Evolutionary conservation across 2,888 invertebrate genomes (phyloP).

Genomic region (Synanthedon myopaeformis): DNA sequence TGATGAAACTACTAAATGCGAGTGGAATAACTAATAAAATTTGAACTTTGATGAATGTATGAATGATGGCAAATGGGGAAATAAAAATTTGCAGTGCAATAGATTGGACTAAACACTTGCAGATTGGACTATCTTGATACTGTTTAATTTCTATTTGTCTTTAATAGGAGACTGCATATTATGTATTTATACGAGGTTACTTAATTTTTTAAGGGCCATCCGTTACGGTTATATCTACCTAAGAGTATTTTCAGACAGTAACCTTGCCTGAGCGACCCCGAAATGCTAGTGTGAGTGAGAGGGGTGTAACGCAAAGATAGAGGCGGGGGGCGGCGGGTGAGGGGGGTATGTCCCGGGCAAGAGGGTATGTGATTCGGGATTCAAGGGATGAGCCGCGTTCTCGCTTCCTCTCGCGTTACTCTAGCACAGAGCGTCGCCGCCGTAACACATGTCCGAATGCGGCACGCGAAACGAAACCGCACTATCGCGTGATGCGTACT

Average conservation of each 20-base stretch:
- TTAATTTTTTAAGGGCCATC: no score
- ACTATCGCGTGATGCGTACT: constrained; percentile 10
- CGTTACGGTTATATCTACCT: constrained; percentile 11
- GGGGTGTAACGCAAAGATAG: constrained; percentile 54
- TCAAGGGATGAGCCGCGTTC: constrained; percentile 69
- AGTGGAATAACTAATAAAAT: no score
- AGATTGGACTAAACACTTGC: no score
- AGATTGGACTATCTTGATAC: no score
- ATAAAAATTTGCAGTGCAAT: no score
- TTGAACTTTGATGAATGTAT: no score
- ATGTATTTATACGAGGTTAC: no score
- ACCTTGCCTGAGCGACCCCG: constrained; percentile 44
- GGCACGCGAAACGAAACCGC: constrained; percentile 8
- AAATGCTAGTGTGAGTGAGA: constrained; percentile 52
- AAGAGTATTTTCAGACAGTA: constrained; percentile 42
- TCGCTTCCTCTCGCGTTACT: constrained; percentile 66
- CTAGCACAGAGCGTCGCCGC: constrained; percentile 58
- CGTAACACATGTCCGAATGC: constrained; percentile 39
- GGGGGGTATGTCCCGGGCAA: constrained; percentile 39
- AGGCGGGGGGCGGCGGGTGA: constrained; percentile 38
- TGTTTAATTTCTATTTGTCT: no score
- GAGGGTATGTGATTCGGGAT: constrained; percentile 67
- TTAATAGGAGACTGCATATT: no score
- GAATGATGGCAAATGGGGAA: no score
- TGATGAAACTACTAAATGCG: no score